Percentiles rank a stretch among this genome's conserved stretches.
phyloP scores from a whole-genome alignment of 2,797 vertebrate genomes.

The Eleutherodactylus coqui region DNA sequence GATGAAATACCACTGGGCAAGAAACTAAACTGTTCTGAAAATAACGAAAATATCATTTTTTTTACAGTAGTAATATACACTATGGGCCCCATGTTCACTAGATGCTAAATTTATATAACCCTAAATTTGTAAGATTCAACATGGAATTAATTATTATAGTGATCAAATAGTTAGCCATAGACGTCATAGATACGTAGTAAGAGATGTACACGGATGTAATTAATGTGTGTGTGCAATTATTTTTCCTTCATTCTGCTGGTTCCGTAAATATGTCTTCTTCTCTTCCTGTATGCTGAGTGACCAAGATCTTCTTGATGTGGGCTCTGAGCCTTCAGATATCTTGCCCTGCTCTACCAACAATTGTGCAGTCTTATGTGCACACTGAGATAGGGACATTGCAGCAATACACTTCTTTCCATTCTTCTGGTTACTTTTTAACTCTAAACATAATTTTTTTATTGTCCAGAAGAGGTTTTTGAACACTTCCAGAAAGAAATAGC shows the following conservation, averaged over 20 bases:
- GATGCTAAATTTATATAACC: not conserved
- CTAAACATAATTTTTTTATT: no score
- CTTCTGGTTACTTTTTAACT: not conserved
- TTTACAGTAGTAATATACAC: not conserved
- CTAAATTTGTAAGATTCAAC: not conserved
- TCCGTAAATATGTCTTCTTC: no score
- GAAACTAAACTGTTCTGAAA: not conserved
- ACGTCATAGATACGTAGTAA: not conserved
- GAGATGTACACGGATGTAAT: no score
- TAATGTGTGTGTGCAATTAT: no score
- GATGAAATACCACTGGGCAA: slow-evolving; percentile 5
- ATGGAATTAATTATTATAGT: not conserved
- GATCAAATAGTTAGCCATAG: not conserved
- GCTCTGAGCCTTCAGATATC: no score
- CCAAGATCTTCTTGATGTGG: no score
- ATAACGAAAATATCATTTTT: not conserved
- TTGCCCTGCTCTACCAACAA: no score
- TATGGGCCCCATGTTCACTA: not conserved
- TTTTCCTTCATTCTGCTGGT: no score
- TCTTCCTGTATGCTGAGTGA: no score
- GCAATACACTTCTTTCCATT: not conserved
- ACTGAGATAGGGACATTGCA: not conserved
- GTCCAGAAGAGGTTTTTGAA: no score
- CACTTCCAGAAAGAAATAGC: no score
- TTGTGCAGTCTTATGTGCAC: no score